Base-by-base conservation (phyloP, 2,113 vertebrate genomes). In the Macquaria australasica region DNA sequence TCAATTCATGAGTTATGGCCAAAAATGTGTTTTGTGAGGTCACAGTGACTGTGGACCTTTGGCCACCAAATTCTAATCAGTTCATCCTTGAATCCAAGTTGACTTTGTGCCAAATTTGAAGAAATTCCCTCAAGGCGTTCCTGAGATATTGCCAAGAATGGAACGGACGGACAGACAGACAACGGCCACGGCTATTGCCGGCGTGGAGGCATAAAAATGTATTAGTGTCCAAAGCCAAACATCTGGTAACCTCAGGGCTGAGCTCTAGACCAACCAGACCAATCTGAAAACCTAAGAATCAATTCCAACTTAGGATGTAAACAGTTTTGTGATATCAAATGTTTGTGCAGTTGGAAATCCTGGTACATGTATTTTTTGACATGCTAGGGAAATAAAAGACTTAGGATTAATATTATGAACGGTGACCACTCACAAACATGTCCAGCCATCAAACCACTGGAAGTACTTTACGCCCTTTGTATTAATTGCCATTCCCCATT, bases 391-490 rank as follows among this genome's bases (percentile, higher is more conserved):
- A 55, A 68, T 41, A 25, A 23, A 41, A 60, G n/a, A 20, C 14
- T 66, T 25, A 43, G 28, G 31, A 63, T 51, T 39, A 5, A 25
- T 43, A 25, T 34, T 31, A 34, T 31, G 23, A 59, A 50, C 39
- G 23, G 31, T 18, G 31, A 69, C 37, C 73, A 60, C 43, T 51
- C 9, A 63, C 48, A 50, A 28, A 39, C 41, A 72, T n/a, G 37
- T 31, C 34, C 12, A 68, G 45, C 50, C 72, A 89, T 88, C 79
- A 81, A 86, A 77, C 70, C 55, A 74, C 78, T 81, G 78, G 76
- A 89, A 88, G 83, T 60, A 88, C 77, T 89, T 90, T 82, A 79
- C 75, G 63, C 85, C 86, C 71, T 68, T 70, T 45, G 23, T 88
- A 92, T 89, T 85, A 88, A 91, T 84, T 79, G 66, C 41, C 51